A percentile compares a stretch with the other conserved stretches of the same genome.
Evolutionary conservation across 2,888 invertebrate species (phyloP).

Genomic region (Sphecodes monilicornis): DNA sequence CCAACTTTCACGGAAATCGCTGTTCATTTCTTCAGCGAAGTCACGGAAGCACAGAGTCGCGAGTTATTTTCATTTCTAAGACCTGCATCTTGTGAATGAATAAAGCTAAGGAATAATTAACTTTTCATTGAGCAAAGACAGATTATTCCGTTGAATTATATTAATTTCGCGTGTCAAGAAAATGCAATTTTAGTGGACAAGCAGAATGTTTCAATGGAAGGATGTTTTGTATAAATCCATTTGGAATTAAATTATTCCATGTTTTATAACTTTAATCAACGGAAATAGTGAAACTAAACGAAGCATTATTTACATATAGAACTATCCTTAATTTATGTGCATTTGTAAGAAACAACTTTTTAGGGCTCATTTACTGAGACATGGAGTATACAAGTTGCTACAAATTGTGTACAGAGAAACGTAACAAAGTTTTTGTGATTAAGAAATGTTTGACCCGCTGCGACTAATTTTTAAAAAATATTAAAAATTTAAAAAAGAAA

Average conservation of each 20-base stretch:
- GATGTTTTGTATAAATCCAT: neutral
- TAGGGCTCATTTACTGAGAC: neutral
- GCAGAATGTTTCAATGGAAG: neutral
- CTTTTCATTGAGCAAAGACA: neutral
- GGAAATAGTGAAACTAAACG: too few relatives aligned
- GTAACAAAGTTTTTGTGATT: neutral
- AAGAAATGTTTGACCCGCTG: neutral
- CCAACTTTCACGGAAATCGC: conserved; percentile 38
- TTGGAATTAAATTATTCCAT: neutral
- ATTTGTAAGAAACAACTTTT: neutral
- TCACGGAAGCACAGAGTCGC: too few relatives aligned
- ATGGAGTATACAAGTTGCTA: neutral
- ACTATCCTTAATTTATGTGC: neutral
- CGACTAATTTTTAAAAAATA: neutral
- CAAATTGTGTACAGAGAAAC: neutral
- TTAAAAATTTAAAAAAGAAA: neutral
- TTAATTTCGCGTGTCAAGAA: neutral
- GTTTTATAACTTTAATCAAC: neutral
- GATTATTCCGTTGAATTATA: neutral
- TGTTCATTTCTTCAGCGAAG: neutral
- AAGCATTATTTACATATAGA: too few relatives aligned
- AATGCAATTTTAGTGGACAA: neutral
- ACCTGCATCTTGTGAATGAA: neutral
- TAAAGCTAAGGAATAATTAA: neutral
- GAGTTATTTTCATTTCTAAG: neutral